Evolutionary conservation across 2,113 vertebrate genomes (phyloP).

Genomic region (human): GRCh38 chr9:62030001-62030500

Average conservation of each 20-base stretch:
- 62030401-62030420: neutral
- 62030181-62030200: neutral
- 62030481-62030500: neutral
- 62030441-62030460: neutral
- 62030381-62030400: neutral
- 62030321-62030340: neutral
- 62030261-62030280: neutral
- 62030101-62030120: neutral
- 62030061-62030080: neutral
- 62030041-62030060: neutral
- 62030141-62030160: neutral
- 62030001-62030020: neutral
- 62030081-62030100: neutral
- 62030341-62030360: neutral
- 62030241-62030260: neutral
- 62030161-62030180: neutral
- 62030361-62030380: neutral
- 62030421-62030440: too few relatives aligned
- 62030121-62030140: neutral
- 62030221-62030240: neutral
- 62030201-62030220: neutral
- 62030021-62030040: neutral
- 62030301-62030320: neutral
- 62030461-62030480: neutral
- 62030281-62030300: neutral